Percentiles rank a stretch among this genome's conserved stretches.
These are phyloP conservation scores for Saccostrea glomerata DNA, from an alignment of 1,140 invertebrate species.

Conservation along the genomic window DNA sequence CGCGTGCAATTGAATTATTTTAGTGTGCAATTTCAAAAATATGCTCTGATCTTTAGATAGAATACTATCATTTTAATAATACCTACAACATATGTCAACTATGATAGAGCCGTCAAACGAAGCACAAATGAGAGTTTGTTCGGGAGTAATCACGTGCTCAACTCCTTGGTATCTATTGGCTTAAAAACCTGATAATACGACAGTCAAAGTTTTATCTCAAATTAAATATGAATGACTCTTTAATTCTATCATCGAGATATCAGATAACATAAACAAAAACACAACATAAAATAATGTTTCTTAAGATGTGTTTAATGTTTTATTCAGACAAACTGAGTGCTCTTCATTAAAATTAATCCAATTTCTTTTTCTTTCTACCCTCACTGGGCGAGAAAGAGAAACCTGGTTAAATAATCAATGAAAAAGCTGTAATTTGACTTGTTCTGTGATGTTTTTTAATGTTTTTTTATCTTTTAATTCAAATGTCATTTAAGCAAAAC, in stretches of 20 bases:
- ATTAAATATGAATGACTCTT: conserved; percentile 2
- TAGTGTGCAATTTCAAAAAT: no score
- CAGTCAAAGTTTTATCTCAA: no score
- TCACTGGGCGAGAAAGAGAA: not conserved
- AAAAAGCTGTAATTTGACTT: not conserved
- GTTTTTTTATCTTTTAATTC: not conserved
- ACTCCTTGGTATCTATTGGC: no score
- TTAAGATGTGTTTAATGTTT: not conserved
- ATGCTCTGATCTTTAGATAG: no score
- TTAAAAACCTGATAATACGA: no score
- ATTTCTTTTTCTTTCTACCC: not conserved
- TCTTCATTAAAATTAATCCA: not conserved
- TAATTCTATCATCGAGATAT: not conserved
- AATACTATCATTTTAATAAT: no score
- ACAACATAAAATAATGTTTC: not conserved
- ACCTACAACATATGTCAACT: no score
- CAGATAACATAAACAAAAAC: not conserved
- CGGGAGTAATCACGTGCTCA: no score
- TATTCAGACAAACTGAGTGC: not conserved
- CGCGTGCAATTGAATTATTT: no score
- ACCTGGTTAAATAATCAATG: not conserved
- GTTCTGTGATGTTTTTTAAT: not conserved
- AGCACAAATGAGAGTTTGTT: no score
- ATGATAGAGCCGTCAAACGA: no score
- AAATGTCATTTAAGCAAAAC: not conserved